Conservation (phyloP, 2,888 invertebrate genomes). For the Chirona hameri region DNA sequence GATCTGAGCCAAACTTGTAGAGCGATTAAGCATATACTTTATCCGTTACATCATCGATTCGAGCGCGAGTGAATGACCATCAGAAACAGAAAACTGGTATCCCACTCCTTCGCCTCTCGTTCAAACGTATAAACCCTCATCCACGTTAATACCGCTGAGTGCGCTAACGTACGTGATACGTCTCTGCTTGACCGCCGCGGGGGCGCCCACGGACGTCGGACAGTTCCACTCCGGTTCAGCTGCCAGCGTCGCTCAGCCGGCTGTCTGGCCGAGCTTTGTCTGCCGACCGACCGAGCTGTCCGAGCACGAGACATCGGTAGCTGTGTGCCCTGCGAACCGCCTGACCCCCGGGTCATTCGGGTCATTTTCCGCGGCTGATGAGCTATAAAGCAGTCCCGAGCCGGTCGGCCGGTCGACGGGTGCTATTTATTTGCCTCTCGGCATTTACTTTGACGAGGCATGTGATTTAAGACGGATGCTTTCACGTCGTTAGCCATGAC, state of each 20-base stretch:
- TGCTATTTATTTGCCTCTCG: background rate
- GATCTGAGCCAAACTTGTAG: too few species aligned
- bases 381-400: background rate
- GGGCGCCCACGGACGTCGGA: too few species aligned
- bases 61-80: too few species aligned
- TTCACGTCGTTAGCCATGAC: background rate
- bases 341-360: background rate
- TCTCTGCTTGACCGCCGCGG: too few species aligned
- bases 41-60: too few species aligned
- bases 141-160: too few species aligned
- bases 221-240: conserved; percentile 32
- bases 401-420: background rate
- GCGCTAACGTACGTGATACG: too few species aligned
- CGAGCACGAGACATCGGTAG: background rate
- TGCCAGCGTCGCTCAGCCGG: background rate
- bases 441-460: background rate
- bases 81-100: too few species aligned
- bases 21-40: too few species aligned
- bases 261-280: background rate
- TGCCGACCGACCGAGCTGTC: background rate
- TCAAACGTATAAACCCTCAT: too few species aligned
- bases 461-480: background rate
- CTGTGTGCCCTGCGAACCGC: background rate
- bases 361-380: background rate
- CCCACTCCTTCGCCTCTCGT: too few species aligned